Conservation (phyloP, 2,113 vertebrate genomes). For the Dasyprocta punctata region DNA sequence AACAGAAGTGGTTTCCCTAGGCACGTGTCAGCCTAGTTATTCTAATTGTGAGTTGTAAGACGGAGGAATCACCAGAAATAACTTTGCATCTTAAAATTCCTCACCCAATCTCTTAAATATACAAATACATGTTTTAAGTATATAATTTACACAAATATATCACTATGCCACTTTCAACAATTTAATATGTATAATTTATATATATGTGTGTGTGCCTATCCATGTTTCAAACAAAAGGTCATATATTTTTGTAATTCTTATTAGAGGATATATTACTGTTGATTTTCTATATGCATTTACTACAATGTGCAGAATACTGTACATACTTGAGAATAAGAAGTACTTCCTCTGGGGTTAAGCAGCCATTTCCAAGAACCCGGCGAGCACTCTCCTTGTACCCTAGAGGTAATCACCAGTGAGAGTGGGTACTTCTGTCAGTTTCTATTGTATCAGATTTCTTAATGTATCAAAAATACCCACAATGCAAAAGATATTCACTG, state of each 20-base stretch:
- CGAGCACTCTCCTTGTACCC: background rate
- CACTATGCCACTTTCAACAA: background rate
- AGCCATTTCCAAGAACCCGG: background rate
- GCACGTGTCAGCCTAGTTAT: accelerated
- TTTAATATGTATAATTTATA: background rate
- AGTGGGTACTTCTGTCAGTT: background rate
- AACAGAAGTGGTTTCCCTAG: no score
- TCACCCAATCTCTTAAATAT: background rate
- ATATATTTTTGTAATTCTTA: background rate
- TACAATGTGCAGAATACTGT: background rate
- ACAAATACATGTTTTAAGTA: background rate
- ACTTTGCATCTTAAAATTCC: background rate
- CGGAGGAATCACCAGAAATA: background rate
- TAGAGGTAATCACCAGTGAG: background rate
- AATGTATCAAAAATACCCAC: background rate
- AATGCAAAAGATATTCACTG: background rate
- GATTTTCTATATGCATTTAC: background rate
- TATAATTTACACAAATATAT: background rate
- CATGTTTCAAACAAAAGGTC: background rate
- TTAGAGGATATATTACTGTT: background rate
- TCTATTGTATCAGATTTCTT: background rate
- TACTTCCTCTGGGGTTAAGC: background rate
- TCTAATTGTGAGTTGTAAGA: background rate
- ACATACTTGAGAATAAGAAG: background rate
- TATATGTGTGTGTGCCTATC: background rate